Evolutionary conservation across 2,797 vertebrate species (phyloP), one percentile per base, ranked within the genome.

Genomic region (Tinamus major): DNA sequence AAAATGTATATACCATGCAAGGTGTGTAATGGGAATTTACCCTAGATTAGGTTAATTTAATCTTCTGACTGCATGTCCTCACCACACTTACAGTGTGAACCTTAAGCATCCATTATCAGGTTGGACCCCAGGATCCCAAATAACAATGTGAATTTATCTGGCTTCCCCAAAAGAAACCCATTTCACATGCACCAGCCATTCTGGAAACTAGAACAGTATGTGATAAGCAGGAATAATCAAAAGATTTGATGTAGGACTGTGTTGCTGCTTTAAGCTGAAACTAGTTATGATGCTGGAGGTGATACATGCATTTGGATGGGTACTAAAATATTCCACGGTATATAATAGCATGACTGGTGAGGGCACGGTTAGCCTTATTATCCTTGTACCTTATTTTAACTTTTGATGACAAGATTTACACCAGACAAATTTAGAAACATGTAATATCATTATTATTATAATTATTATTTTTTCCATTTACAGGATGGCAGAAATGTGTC

Each of bases 401-500:
- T 55, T 3, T 61, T 19, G 46, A 6, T 62, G 63, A 13, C 39
- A 71, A 48, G 68, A 87, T 4, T 48, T 74, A 31, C 1, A 2
- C 51, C 77, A 85, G 59, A 48, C 4, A n/a, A 20, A 59, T 35
- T 12, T 49, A 55, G 53, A 64, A 80, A 78, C 35, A 46, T 85
- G 13, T 29, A 62, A 65, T 62, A 83, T 83, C 14, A 9, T 85
- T 65, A 41, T 13, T 77, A n/a, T 13, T 53, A 46, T 1, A 23
- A 29, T 2, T 58, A 18, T 4, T 69, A 46, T 79, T 87, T 87
- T 93, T 88, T 82, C 44, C 17, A 41, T 79, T 94, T 89, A 79
- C 74, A 88, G 80, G 71, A 91, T 82, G 13, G 27, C 58, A 89
- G 81, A 75, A 75, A 61, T 77, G 20, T 91, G 8, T 48, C 46